Conservation (phyloP, 2,113 vertebrate species). For the Python bivittatus region DNA sequence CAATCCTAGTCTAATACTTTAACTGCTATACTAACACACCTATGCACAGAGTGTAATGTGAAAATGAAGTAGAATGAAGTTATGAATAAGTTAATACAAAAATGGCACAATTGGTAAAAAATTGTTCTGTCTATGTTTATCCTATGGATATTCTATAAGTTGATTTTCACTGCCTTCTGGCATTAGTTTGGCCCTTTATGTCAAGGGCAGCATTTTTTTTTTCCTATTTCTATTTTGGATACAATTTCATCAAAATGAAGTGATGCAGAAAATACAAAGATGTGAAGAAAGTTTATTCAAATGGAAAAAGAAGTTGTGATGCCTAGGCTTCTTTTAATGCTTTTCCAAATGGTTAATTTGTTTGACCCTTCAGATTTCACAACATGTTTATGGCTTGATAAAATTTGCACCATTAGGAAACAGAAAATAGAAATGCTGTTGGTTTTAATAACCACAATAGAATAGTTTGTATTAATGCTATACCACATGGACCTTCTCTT, state of each 20-base stretch:
- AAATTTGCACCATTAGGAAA: background rate
- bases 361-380: constrained; percentile 2
- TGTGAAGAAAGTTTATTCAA: background rate
- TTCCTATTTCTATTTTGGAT: background rate
- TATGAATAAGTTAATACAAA: background rate
- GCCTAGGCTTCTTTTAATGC: background rate
- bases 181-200: background rate
- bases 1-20: background rate
- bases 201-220: background rate
- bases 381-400: background rate
- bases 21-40: background rate
- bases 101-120: background rate
- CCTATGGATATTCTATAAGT: background rate
- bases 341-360: background rate
- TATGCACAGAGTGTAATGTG: background rate
- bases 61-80: background rate
- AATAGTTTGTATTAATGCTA: background rate
- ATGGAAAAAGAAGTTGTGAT: constrained; percentile 7
- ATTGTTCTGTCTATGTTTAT: background rate
- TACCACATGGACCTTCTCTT: background rate
- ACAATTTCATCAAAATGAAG: constrained; percentile 8
- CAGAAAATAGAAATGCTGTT: background rate
- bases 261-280: background rate
- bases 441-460: background rate
- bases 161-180: background rate